Conservation (phyloP, 35 echinoderm and acorn worm genomes). For the Apostichopus japonicus region DNA sequence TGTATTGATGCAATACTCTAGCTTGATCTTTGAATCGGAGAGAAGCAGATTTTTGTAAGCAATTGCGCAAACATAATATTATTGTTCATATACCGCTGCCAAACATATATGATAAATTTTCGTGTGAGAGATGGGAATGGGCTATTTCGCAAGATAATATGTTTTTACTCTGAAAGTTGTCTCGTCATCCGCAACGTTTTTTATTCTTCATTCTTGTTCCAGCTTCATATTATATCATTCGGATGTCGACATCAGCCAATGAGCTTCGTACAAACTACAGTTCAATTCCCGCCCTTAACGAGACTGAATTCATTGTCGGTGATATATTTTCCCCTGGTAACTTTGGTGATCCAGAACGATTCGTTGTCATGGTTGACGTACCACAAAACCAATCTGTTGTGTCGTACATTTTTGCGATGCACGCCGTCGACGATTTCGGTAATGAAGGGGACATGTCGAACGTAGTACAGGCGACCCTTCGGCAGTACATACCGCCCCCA, state of each 20-base stretch:
- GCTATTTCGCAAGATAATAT: too few species aligned
- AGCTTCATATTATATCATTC: slow-evolving; percentile 41
- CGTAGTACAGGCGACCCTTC: slow-evolving; percentile 42
- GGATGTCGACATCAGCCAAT: neutral
- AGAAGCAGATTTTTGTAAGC: too few species aligned
- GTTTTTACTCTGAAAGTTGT: too few species aligned
- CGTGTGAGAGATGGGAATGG: too few species aligned
- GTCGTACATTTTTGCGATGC: slow-evolving; percentile 59
- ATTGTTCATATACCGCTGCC: too few species aligned
- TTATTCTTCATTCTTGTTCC: neutral
- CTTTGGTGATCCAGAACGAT: slow-evolving; percentile 59
- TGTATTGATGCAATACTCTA: too few species aligned
- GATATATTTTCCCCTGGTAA: slow-evolving; percentile 31
- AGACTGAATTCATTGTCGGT: slow-evolving; percentile 22
- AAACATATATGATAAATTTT: too few species aligned
- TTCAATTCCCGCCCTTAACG: neutral
- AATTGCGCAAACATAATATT: too few species aligned
- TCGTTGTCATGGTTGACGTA: slow-evolving; percentile 22
- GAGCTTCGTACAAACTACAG: slow-evolving; percentile 6
- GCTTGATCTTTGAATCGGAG: too few species aligned
- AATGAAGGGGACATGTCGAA: slow-evolving; percentile 53
- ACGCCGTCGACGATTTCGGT: slow-evolving; percentile 52
- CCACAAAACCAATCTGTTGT: slow-evolving; percentile 11
- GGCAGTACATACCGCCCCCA: slow-evolving; percentile 49
- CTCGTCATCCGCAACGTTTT: too few species aligned